Percentiles rank a stretch among this genome's conserved stretches.
Conservation (phyloP, 2,113 vertebrate genomes). For the Balaeniceps rex region DNA sequence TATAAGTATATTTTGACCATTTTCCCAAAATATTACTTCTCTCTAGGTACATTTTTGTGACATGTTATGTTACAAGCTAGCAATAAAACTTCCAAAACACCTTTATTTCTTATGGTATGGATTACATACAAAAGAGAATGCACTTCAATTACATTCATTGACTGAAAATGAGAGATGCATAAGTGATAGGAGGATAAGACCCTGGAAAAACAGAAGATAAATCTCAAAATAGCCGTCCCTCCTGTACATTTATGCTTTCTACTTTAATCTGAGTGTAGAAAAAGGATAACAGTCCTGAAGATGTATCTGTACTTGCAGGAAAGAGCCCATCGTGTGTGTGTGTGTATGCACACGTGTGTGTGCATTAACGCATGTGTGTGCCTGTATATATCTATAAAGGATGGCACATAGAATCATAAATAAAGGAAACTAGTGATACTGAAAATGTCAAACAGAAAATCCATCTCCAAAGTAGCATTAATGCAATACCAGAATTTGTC, state of each 20-base stretch:
- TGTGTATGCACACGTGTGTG: background rate
- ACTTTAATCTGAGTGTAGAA: background rate
- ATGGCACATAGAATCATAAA: background rate
- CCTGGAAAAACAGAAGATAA: background rate
- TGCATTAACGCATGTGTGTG: background rate
- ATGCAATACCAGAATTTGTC: background rate
- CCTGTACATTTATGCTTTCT: background rate
- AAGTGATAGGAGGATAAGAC: background rate
- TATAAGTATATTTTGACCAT: background rate
- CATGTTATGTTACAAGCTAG: background rate
- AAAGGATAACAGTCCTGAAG: background rate
- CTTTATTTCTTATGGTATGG: background rate
- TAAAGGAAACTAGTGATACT: background rate
- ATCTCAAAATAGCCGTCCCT: background rate
- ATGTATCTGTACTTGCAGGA: background rate
- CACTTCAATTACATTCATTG: background rate
- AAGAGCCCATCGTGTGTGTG: background rate
- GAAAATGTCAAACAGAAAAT: background rate
- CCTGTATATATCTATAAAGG: background rate
- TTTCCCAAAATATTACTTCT: background rate
- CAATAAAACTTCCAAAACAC: background rate
- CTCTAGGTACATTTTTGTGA: background rate
- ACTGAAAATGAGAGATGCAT: background rate
- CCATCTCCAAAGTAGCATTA: background rate
- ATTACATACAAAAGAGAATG: background rate